Base-by-base conservation (phyloP, 2,888 invertebrate species). In the Athalia cordata region DNA sequence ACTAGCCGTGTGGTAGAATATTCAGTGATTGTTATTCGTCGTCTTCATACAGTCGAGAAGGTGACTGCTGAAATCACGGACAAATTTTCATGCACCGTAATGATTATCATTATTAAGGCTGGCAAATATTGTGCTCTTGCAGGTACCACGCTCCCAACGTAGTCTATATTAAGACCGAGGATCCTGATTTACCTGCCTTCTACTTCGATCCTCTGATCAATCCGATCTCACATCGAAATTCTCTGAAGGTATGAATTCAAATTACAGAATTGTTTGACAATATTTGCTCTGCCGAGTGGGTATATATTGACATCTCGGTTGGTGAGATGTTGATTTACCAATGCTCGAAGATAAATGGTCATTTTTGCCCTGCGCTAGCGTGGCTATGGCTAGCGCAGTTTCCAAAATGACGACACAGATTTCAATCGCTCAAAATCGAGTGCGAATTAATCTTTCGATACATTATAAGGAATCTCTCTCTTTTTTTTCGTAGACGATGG, bases 111-210 rank as follows among this genome's bases (percentile, higher is more conserved):
- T 66, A 66, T 77, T 66, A 11, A 61, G n/a, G 49, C 55, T 64
- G 43, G 8, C 43, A 67, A 50, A 61, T 65, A 43, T 66, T 45
- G 74, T 77, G 80, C 78, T 59, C 80, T 79, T 87, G 90, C 85
- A 98, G 98, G 98, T 99, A 99, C 90, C 99, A 99, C 90, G 96
- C 98, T 6, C 99, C 99, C 45, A 99, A 99, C 90, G 99, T 99
- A 5, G 99, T 99, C 0, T 99, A 97, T 90, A 99, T 99, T 86
- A 99, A 99, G 92, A 99, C 99, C 0, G 99, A 99, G 92, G 99
- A 99, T 93, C 99, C 99, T 6, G 99, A 99, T 91, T 92, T 99
- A 78, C 99, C 99, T 55, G 99, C 99, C 0, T 99, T 99, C 91
- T 99, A 99, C 91, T 99, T 99, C 91, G 99, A 99, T 92, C 99